Evolutionary conservation across 2,113 vertebrate species (phyloP).

Genomic region (Macquaria australasica): DNA sequence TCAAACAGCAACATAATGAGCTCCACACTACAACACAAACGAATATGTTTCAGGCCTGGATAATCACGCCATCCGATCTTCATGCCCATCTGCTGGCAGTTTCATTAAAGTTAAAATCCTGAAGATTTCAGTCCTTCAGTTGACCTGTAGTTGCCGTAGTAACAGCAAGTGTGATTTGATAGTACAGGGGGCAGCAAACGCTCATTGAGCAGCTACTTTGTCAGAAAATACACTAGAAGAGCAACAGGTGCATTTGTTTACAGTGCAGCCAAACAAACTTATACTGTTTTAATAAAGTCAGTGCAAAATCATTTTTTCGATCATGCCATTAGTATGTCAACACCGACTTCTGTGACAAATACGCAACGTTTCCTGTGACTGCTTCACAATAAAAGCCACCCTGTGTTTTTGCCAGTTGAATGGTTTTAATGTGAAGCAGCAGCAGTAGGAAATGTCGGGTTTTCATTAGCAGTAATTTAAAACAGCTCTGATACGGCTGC

Average conservation of each 20-base stretch:
- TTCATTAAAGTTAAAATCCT: conserved; percentile 12
- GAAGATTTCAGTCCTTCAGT: not conserved
- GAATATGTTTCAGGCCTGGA: conserved; percentile 7
- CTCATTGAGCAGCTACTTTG: not conserved
- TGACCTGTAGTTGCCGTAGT: not conserved
- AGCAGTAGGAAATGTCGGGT: too few species aligned
- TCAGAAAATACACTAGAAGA: not conserved
- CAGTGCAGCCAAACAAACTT: too few species aligned
- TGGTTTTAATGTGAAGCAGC: too few species aligned
- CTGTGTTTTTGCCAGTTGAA: too few species aligned
- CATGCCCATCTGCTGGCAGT: not conserved
- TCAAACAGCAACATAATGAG: conserved; percentile 20
- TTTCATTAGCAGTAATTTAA: too few species aligned
- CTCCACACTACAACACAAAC: not conserved
- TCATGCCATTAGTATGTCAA: not conserved
- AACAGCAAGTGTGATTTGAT: not conserved
- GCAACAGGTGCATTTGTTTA: not conserved
- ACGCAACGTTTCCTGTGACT: not conserved
- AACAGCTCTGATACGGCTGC: too few species aligned
- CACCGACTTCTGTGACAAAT: not conserved
- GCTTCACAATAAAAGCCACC: not conserved
- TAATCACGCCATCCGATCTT: not conserved
- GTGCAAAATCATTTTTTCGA: not conserved
- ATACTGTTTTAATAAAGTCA: too few species aligned
- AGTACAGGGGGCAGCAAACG: not conserved